phyloP scores from a whole-genome alignment of 2,888 invertebrate genomes.

The Exephanes ischioxanthus region DNA sequence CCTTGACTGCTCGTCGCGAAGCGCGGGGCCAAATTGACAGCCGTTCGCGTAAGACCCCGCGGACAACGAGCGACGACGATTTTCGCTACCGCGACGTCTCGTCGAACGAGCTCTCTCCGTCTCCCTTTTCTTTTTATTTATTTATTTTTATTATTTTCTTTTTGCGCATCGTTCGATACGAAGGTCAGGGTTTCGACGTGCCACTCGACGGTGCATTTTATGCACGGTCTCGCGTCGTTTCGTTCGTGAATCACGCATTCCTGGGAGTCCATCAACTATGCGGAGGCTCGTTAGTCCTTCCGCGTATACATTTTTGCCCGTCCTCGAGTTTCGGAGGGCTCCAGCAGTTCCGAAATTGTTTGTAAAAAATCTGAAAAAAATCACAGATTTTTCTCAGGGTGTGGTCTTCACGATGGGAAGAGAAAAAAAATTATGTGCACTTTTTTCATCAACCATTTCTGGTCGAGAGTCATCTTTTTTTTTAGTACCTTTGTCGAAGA shows the following conservation, averaged over 20 bases:
- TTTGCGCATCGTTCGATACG: conserved; percentile 8
- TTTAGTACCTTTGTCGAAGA: not conserved
- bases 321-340: not conserved
- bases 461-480: not conserved
- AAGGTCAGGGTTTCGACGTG: conserved; percentile 35
- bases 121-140: not conserved
- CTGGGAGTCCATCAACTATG: conserved; percentile 2
- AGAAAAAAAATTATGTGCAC: not conserved
- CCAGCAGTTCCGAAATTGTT: not conserved
- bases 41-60: conserved; percentile 64
- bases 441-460: too few species aligned
- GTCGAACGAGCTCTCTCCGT: not conserved
- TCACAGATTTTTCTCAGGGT: not conserved
- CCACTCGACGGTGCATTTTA: not conserved
- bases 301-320: not conserved
- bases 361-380: not conserved
- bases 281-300: too few species aligned
- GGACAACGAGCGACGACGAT: conserved; percentile 50
- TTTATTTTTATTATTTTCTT: conserved; percentile 12
- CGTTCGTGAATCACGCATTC: conserved; percentile 51
- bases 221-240: conserved; percentile 23
- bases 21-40: conserved; percentile 71
- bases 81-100: conserved; percentile 54
- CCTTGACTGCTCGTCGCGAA: conserved; percentile 65
- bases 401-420: not conserved